These are phyloP conservation scores for Stichopus chloronotus DNA, from an alignment of 35 echinoderm and acorn worm species.

Conservation along the genomic window DNA sequence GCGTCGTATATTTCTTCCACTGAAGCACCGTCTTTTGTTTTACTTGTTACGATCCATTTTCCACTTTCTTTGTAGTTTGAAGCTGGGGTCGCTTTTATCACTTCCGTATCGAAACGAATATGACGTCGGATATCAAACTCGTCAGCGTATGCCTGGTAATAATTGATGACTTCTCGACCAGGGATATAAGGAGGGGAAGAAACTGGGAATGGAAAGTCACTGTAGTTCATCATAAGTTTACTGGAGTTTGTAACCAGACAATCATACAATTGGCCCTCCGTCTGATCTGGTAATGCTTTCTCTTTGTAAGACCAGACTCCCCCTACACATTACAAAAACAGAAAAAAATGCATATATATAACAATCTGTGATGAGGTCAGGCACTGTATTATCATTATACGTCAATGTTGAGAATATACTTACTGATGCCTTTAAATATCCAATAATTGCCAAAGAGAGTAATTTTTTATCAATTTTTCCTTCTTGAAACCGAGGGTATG, in stretches of 20 bases:
- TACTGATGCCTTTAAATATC: no score
- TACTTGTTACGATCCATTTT: constrained; percentile 67
- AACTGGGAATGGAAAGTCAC: constrained; percentile 57
- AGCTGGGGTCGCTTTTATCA: constrained; percentile 51
- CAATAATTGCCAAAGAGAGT: no score
- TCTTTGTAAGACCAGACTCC: constrained; percentile 67
- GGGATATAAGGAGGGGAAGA: constrained; percentile 46
- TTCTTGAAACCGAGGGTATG: no score
- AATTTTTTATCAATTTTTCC: no score
- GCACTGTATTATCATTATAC: no score
- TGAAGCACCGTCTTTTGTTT: not conserved
- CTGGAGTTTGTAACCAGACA: constrained; percentile 69
- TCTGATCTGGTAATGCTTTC: constrained; percentile 6
- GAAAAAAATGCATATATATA: not conserved
- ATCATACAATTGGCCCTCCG: constrained; percentile 52
- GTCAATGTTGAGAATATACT: no score
- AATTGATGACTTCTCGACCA: constrained; percentile 29
- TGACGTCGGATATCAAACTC: constrained; percentile 43
- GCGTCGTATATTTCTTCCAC: constrained; percentile 68
- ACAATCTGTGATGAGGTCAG: no score
- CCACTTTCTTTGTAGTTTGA: constrained; percentile 67
- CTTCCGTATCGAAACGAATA: constrained; percentile 65
- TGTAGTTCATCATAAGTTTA: constrained; percentile 66
- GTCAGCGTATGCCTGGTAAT: constrained; percentile 51
- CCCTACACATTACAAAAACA: no score